A percentile compares a stretch with the other conserved stretches of the same genome.
Conservation (phyloP, 2,113 vertebrate genomes). For the Serinus canaria region DNA sequence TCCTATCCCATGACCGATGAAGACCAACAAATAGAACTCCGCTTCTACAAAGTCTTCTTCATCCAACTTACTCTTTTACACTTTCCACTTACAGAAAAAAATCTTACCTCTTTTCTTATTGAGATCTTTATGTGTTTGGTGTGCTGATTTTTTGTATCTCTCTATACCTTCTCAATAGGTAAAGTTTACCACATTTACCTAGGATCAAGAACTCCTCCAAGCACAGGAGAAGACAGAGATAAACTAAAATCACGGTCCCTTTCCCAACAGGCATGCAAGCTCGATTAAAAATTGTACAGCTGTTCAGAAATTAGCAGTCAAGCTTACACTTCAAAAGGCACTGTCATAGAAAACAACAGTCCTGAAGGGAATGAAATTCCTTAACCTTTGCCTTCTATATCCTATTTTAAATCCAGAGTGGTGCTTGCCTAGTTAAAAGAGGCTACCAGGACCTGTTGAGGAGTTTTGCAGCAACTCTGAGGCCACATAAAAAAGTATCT, state of each 20-base stretch:
- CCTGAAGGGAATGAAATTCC: not conserved
- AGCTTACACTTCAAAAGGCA: not conserved
- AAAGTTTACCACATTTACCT: not conserved
- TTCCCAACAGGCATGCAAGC: not conserved
- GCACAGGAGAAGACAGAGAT: not conserved
- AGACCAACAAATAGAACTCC: not conserved
- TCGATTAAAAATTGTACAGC: not conserved
- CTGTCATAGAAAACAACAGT: not conserved
- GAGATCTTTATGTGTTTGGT: too few species aligned
- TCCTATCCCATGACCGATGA: not conserved
- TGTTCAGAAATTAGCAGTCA: not conserved
- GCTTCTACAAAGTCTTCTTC: not conserved
- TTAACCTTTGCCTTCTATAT: not conserved
- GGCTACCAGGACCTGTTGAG: not conserved
- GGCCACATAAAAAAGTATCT: not conserved
- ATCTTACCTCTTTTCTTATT: too few species aligned
- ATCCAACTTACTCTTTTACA: not conserved
- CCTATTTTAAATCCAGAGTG: not conserved
- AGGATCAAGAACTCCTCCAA: not conserved
- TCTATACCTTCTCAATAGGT: not conserved
- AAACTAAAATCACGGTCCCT: not conserved
- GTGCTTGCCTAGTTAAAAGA: not conserved
- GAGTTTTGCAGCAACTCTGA: not conserved
- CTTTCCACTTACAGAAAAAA: not conserved
- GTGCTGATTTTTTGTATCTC: not conserved